Conservation (phyloP, 2,888 invertebrate genomes). For the Acronicta psi region DNA sequence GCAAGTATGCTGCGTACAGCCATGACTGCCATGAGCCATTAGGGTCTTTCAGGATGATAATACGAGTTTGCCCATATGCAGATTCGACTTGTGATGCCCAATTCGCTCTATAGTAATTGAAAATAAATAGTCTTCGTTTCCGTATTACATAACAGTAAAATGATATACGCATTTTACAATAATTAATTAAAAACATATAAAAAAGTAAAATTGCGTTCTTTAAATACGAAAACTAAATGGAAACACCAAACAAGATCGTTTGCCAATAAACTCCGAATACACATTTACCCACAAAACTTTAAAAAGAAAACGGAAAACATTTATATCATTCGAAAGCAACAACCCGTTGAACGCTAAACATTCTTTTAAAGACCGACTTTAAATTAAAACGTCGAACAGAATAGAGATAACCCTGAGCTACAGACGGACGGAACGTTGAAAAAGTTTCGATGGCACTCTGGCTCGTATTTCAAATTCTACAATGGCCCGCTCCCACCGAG, state of each 20-base stretch:
- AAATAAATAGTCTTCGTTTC: too few species aligned
- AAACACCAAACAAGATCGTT: constrained; percentile 14
- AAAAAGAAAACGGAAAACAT: constrained; percentile 25
- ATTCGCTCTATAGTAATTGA: too few species aligned
- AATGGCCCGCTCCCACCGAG: constrained; percentile 51
- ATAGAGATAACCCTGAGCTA: constrained; percentile 49
- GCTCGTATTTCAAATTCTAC: constrained; percentile 66
- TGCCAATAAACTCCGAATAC: constrained; percentile 27
- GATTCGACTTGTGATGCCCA: too few species aligned
- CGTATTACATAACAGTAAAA: too few species aligned
- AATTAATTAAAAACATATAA: neutral
- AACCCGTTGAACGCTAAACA: constrained; percentile 39
- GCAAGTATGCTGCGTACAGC: too few species aligned
- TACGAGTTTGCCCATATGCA: too few species aligned
- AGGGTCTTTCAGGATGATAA: too few species aligned
- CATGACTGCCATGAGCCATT: too few species aligned
- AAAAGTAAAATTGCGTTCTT: neutral
- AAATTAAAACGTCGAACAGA: constrained; percentile 51
- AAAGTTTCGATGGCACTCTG: constrained; percentile 67
- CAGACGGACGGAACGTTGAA: constrained; percentile 60
- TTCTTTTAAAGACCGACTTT: constrained; percentile 49
- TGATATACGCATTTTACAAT: too few species aligned
- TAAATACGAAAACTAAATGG: neutral
- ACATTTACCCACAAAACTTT: constrained; percentile 15
- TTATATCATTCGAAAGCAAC: constrained; percentile 31